Conservation (phyloP, 2,113 vertebrate species). For the Tinamus guttatus region DNA sequence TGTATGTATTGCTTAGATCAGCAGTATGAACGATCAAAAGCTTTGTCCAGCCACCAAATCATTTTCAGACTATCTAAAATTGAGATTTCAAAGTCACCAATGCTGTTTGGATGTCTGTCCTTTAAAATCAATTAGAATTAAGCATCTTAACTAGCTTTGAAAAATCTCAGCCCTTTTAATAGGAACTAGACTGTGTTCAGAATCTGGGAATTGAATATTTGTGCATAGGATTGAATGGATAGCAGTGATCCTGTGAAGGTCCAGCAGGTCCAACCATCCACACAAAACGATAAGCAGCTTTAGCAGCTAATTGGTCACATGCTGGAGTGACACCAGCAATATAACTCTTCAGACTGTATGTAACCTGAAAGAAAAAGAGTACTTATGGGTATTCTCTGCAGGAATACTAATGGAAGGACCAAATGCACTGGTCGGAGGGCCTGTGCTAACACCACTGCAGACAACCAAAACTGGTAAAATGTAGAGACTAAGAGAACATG, state of each 20-base stretch:
- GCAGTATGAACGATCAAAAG: neutral
- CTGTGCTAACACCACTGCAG: fast-evolving
- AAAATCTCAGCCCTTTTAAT: neutral
- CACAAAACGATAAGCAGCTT: neutral
- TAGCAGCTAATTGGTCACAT: neutral
- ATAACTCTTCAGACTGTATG: neutral
- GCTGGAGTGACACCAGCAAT: neutral
- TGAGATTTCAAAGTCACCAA: neutral
- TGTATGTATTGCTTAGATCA: neutral
- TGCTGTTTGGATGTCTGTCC: neutral
- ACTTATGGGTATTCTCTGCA: neutral
- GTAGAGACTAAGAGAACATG: fast-evolving
- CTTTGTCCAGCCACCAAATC: neutral
- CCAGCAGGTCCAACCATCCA: neutral
- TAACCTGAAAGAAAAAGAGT: neutral
- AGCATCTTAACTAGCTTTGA: neutral
- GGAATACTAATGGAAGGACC: neutral
- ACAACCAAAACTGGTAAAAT: neutral
- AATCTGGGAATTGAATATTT: neutral
- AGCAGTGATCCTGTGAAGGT: fast-evolving
- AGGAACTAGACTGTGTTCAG: neutral
- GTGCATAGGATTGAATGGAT: fast-evolving
- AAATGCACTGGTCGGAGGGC: neutral
- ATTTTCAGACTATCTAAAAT: neutral
- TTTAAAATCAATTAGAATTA: neutral